phyloP scores from a whole-genome alignment of 2,113 vertebrate genomes.

The Campylomormyrus numenius region DNA sequence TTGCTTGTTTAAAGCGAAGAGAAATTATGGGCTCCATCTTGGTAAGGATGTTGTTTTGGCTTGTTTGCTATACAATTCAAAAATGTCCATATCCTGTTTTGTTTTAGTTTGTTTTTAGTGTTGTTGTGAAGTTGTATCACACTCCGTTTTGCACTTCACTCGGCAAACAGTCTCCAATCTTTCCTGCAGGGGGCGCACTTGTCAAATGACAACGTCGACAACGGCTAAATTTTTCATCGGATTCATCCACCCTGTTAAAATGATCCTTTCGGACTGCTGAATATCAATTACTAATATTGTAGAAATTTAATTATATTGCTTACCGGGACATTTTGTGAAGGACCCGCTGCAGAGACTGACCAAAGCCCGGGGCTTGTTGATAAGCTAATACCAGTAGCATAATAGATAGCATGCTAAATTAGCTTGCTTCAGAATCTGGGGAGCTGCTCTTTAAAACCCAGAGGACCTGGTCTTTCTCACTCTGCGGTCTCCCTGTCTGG shows the following conservation, averaged over 20 bases:
- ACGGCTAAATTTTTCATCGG: no score
- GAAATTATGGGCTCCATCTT: not conserved
- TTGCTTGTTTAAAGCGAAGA: not conserved
- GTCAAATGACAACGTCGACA: slow-evolving; percentile 58
- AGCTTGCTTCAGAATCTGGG: not conserved
- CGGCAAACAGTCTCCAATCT: slow-evolving; percentile 61
- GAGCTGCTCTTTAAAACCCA: not conserved
- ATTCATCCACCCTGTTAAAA: not conserved
- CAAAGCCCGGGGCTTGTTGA: not conserved
- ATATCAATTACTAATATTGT: not conserved
- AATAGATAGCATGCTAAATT: not conserved
- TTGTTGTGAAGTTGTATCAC: not conserved
- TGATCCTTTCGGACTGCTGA: not conserved
- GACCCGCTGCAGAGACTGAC: not conserved
- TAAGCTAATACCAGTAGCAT: not conserved
- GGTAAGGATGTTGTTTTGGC: not conserved
- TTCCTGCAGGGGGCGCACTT: slow-evolving; percentile 81
- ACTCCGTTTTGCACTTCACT: slow-evolving; percentile 22
- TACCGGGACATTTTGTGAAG: not conserved
- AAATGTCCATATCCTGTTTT: not conserved
- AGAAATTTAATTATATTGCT: not conserved
- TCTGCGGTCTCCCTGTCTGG: not conserved
- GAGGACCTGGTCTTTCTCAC: not conserved
- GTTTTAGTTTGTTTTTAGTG: not conserved
- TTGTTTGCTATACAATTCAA: not conserved